These are phyloP conservation scores for Oscheius sp. DNA, from an alignment of 2,888 invertebrate species.

Conservation along the genomic window DNA sequence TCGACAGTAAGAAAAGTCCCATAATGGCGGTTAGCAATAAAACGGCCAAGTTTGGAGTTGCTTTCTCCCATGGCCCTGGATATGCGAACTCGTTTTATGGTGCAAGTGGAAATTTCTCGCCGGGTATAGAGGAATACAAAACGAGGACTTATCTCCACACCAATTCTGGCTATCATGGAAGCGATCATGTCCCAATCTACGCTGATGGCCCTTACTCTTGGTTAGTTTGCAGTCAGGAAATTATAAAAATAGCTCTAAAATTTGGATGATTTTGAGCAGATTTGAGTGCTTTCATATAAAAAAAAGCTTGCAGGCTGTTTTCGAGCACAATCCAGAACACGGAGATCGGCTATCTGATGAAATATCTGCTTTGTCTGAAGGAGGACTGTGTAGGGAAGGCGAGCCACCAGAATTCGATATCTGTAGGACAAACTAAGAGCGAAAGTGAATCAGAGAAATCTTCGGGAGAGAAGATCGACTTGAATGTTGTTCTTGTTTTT, in stretches of 20 bases:
- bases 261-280: too few relatives aligned
- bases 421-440: too few relatives aligned
- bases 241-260: background rate
- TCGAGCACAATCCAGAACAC: slow-evolving; percentile 11
- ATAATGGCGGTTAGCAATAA: background rate
- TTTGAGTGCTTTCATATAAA: too few relatives aligned
- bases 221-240: background rate
- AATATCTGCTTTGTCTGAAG: background rate
- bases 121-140: background rate
- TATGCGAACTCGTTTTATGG: background rate
- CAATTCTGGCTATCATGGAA: background rate
- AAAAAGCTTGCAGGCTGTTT: background rate
- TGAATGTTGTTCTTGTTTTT: too few relatives aligned
- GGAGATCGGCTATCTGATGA: slow-evolving; percentile 9
- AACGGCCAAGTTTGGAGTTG: background rate
- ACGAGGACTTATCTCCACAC: background rate
- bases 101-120: too few relatives aligned
- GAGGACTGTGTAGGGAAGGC: too few relatives aligned
- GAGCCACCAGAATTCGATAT: too few relatives aligned
- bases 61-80: background rate
- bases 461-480: too few relatives aligned
- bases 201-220: slow-evolving; percentile 15
- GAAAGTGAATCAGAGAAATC: too few relatives aligned
- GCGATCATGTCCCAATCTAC: slow-evolving; percentile 4
- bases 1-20: background rate